Conservation (phyloP, 2,797 vertebrate species). For the Sebastes hopkinsi region DNA sequence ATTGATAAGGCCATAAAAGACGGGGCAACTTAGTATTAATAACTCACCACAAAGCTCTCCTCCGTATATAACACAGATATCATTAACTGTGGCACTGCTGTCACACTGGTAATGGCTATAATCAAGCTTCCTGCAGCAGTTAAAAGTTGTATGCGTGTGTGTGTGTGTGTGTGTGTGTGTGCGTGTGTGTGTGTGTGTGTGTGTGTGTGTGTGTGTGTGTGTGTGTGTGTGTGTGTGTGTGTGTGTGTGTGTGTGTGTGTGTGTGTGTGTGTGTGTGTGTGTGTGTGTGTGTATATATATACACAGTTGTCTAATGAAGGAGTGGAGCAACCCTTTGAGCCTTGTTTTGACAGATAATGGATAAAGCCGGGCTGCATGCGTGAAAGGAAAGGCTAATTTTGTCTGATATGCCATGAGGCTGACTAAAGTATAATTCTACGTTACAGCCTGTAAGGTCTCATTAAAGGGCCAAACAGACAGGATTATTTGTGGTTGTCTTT, state of each 20-base stretch:
- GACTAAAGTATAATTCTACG: conserved; percentile 50
- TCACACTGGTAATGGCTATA: conserved; percentile 74
- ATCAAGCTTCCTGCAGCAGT: conserved; percentile 69
- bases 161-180: conserved; percentile 4
- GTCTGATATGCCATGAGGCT: conserved; percentile 38
- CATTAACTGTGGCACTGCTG: conserved; percentile 71
- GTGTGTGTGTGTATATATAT: conserved; percentile 6
- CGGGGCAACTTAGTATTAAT: conserved; percentile 62
- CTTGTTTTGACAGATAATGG: conserved; percentile 63
- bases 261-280: background rate
- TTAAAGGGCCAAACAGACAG: conserved; percentile 24
- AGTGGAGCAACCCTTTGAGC: conserved; percentile 45
- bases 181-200: background rate
- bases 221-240: background rate
- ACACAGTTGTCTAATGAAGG: conserved; percentile 36
- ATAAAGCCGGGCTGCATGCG: conserved; percentile 41
- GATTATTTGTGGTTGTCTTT: conserved; percentile 20
- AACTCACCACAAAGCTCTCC: conserved; percentile 61
- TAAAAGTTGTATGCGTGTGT: conserved; percentile 21
- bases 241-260: conserved; percentile 12
- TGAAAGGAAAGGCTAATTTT: conserved; percentile 53
- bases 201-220: background rate
- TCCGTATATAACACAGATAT: conserved; percentile 72
- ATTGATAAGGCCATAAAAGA: conserved; percentile 73
- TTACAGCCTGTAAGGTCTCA: conserved; percentile 41